Evolutionary conservation across 2,888 invertebrate species (phyloP).

Genomic region (Drosophila mimetica): DNA sequence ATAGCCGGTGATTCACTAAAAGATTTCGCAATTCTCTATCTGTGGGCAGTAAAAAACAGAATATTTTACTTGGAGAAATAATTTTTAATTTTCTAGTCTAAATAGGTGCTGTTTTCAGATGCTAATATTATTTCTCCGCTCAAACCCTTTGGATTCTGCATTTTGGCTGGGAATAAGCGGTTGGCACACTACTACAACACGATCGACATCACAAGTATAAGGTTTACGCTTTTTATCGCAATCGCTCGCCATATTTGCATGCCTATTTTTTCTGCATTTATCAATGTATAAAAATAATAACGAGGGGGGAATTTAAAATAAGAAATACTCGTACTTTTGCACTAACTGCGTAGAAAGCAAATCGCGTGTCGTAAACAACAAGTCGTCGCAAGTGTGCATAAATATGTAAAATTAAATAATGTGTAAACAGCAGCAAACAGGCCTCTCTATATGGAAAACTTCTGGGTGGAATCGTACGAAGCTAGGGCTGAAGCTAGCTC

Average conservation of each 20-base stretch:
- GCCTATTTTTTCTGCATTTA: conserved; percentile 59
- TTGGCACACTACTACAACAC: not conserved
- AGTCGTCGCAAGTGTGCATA: conserved; percentile 56
- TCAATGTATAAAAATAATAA: conserved; percentile 53
- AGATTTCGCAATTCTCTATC: not conserved
- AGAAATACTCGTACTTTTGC: conserved; percentile 55
- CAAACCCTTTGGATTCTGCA: not conserved
- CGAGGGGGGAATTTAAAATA: conserved; percentile 27
- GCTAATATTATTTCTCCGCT: not conserved
- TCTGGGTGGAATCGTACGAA: conserved; percentile 34
- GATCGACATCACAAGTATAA: conserved; percentile 31
- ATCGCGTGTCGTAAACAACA: conserved; percentile 71
- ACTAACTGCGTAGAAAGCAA: conserved; percentile 74
- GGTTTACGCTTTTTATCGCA: conserved; percentile 2
- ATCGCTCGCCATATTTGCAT: conserved; percentile 59
- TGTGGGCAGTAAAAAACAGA: not conserved
- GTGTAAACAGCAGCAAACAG: conserved; percentile 30
- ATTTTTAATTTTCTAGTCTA: not conserved
- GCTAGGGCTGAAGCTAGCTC: conserved; percentile 8
- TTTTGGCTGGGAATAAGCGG: conserved; percentile 10
- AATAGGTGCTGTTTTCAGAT: not conserved
- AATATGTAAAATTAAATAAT: conserved; percentile 65
- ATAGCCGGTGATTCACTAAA: not conserved
- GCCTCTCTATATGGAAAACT: conserved; percentile 30
- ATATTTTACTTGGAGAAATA: not conserved